Evolutionary conservation across 2,113 vertebrate genomes (phyloP), one percentile per base, ranked within the genome.

Genomic region (Butorides virescens): DNA sequence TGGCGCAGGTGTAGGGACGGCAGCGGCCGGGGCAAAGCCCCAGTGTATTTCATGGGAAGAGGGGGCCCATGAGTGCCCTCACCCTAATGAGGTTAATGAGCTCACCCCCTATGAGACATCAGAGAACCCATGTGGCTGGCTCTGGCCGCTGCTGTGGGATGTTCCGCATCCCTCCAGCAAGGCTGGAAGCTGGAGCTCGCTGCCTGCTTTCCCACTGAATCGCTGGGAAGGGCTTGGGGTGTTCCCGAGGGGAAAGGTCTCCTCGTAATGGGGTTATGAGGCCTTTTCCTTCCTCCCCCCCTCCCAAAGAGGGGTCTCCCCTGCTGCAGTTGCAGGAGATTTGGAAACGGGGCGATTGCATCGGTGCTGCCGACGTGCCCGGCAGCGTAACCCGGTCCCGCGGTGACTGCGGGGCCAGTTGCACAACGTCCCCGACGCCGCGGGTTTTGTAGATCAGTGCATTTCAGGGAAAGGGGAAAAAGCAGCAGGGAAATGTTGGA

Each of bases 321-420:
- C 52, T 11, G 36, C 44, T 9, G 34, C 2, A 1, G 3, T 29
- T 19, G 16, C 20, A 10, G 59, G 17, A 0, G 2, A 9, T 29
- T 53, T 49, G 80, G 62, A 36, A 65, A 58, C 0, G 3, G 26
- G 14, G 7, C 0, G 19, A 50, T 25, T 37, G 49, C 2, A 1
- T 18, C 4, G 13, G 46, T 0, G 2, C 21, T 5, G 17, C 30
- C 1, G 1, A n/a, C 0, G 22, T 20, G 65, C 20, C 52, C 16
- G 1, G 65, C 5, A 5, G 65, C 7, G 3, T 59, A 10, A 76
- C 65, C 36, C 2, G 1, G 42, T 44, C 18, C n/a, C 1, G 1
- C 0, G 2, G 59, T 50, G 56, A 59, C 7, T 5, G 32, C n/a
- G 4, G 58, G 36, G 50, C 39, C 5, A 0, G 30, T 80, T 77